Evolutionary conservation across 2,113 vertebrate species (phyloP), one percentile per base, ranked within the genome.

Genomic region (Diadophis punctatus): DNA sequence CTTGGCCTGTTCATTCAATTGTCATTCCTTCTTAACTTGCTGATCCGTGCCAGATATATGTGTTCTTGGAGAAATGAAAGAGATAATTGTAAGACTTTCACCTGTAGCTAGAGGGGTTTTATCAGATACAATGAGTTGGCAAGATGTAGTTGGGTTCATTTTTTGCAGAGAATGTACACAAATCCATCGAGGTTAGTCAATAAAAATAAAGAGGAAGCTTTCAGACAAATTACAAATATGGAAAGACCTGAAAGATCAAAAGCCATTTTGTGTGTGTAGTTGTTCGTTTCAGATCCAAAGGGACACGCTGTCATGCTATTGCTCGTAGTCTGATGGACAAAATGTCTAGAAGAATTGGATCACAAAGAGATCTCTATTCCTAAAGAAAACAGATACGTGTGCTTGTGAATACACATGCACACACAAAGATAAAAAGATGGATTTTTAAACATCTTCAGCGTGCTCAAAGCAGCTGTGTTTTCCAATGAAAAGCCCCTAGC

Each of bases 331-430:
- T 96, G 95, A 97, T 93, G 92, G 95, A 95, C 94, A 96, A 96
- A 95, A 96, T 86, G 93, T 96, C 94, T 89, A 94, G 93, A 97
- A 96, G 84, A 97, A 96, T 91, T 95, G 95, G 89, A 97, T 92
- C 96, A 93, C 93, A 96, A 95, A 96, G 86, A 96, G 95, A 94
- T 94, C 97, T 94, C 97, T 96, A 96, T 95, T 91, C 89, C 68
- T 88, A 95, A 49, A 95, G 91, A 95, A 97, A 97, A 96, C 25
- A n/a, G 30, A 58, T 48, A 2, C 6, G 14, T 93, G 92, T 95
- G 96, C 92, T 93, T 94, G 14, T 39, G 52, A 14, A n/a, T 23
- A 8, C 52, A 23, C 55, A 30, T 12, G 3, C 55, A 58, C 88
- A 89, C 88, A 60, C 22, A 48, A 1, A 43, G n/a, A 80, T 25